Evolutionary conservation across 1,140 invertebrate species (phyloP).

Genomic region (Chironomus striatipennis): DNA sequence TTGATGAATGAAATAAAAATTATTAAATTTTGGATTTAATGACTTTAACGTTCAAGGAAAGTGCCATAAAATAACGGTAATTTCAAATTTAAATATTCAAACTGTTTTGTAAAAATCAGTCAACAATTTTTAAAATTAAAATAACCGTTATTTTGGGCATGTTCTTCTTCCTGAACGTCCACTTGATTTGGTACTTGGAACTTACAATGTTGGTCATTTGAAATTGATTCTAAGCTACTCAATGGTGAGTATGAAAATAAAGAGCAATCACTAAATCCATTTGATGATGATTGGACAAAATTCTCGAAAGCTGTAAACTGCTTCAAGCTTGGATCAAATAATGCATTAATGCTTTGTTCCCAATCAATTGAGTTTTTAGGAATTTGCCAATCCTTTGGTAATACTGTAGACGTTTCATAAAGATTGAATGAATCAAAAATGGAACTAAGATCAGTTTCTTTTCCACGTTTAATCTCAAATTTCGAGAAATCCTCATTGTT

Average conservation of each 20-base stretch:
- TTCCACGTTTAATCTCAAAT: too few relatives aligned
- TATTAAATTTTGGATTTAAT: too few relatives aligned
- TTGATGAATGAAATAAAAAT: too few relatives aligned
- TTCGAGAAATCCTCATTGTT: not conserved
- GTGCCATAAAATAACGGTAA: too few relatives aligned
- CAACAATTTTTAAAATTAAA: too few relatives aligned
- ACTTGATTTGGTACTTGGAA: not conserved
- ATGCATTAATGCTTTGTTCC: not conserved
- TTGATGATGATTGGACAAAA: not conserved
- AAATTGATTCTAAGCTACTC: constrained; percentile 3
- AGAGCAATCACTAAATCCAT: not conserved
- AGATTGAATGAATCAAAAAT: not conserved
- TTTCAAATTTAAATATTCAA: too few relatives aligned
- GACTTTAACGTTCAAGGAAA: too few relatives aligned
- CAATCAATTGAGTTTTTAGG: not conserved
- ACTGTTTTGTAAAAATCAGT: too few relatives aligned
- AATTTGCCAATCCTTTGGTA: not conserved
- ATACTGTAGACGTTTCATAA: not conserved
- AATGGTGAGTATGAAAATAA: not conserved
- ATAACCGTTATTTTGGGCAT: too few relatives aligned
- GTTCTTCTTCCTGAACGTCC: too few relatives aligned
- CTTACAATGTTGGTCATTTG: not conserved
- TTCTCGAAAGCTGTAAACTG: not conserved
- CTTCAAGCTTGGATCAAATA: not conserved
- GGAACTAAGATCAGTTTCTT: not conserved